Evolutionary conservation across 2,113 vertebrate species (phyloP).

Genomic region (Fregata magnificens): DNA sequence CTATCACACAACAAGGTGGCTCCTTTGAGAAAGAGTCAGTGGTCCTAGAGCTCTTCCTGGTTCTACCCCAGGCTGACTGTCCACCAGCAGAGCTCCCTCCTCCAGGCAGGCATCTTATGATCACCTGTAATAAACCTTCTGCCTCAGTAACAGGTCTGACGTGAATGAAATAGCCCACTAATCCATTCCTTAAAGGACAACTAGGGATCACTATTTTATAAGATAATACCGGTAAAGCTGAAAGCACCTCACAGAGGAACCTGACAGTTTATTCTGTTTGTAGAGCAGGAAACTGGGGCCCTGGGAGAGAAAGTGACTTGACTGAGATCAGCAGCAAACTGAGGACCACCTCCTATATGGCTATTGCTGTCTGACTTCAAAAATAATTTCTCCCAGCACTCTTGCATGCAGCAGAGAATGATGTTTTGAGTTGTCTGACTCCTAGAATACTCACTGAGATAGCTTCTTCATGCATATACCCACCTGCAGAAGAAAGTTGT

Average conservation of each 20-base stretch:
- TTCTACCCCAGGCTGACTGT: not conserved
- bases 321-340: not conserved
- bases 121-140: not conserved
- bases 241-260: not conserved
- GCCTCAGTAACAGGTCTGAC: not conserved
- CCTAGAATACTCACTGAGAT: not conserved
- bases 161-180: not conserved
- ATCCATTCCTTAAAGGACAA: not conserved
- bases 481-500: not conserved
- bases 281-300: not conserved
- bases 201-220: not conserved
- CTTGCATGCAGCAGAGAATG: not conserved
- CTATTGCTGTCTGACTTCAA: not conserved
- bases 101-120: not conserved
- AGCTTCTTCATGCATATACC: not conserved
- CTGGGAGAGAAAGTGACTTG: not conserved
- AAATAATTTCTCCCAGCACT: not conserved
- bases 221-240: not conserved
- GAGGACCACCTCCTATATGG: not conserved
- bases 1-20: accelerated
- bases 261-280: not conserved
- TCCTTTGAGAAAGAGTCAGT: not conserved
- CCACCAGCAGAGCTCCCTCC: not conserved
- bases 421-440: not conserved
- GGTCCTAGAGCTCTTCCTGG: not conserved